Evolutionary conservation across 2,888 invertebrate genomes (phyloP).

Genomic region (Diarsia brunnea): DNA sequence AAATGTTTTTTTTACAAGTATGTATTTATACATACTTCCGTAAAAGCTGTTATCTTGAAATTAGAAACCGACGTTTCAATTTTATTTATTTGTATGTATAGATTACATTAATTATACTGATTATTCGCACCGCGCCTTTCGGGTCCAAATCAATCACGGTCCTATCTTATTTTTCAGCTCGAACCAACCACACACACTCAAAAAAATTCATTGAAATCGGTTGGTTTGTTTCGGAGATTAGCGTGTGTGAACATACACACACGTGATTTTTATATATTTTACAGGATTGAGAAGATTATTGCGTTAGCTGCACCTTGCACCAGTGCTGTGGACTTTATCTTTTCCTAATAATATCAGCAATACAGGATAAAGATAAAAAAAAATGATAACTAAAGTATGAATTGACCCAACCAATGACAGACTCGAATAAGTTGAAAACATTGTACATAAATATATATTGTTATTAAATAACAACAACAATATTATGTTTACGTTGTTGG

Average conservation of each 20-base stretch:
- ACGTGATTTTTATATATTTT: slow-evolving; percentile 1
- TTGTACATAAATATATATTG: not conserved
- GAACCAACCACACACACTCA: not conserved
- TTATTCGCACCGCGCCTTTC: too few relatives aligned
- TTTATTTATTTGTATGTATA: too few relatives aligned
- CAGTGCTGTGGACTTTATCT: not conserved
- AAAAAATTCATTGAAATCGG: not conserved
- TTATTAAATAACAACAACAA: slow-evolving; percentile 22
- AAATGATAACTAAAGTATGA: slow-evolving; percentile 4
- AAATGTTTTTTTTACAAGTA: too few relatives aligned
- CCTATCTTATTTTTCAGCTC: too few relatives aligned
- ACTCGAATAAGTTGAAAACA: slow-evolving; percentile 9
- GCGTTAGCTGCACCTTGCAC: not conserved
- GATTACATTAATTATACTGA: too few relatives aligned
- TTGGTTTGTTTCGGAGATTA: not conserved
- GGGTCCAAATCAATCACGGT: too few relatives aligned
- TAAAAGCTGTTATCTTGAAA: too few relatives aligned
- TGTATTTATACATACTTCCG: too few relatives aligned
- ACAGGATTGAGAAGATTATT: not conserved
- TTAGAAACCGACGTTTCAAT: too few relatives aligned
- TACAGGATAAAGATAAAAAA: slow-evolving; percentile 9
- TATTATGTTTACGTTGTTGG: not conserved
- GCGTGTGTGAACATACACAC: not conserved
- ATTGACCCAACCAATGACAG: slow-evolving; percentile 22
- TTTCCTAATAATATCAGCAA: slow-evolving; percentile 11